Base-by-base conservation (phyloP, 1,140 invertebrate genomes). In the Dendrolimus punctatus region DNA sequence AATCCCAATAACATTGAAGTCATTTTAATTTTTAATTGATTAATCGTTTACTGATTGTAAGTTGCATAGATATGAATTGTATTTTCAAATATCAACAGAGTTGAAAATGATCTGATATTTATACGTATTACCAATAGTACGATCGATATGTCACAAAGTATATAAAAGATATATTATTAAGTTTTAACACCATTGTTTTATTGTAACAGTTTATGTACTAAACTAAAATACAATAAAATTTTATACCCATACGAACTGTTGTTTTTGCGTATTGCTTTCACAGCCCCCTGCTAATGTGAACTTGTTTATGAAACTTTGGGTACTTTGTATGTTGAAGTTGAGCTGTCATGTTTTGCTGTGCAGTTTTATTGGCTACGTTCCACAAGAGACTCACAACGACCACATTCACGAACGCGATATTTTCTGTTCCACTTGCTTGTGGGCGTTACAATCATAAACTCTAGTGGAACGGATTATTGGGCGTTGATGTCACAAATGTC, bases 151-250 rank as follows among this genome's bases (percentile, higher is more conserved):
- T 78, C 77, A 80, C 77, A 76, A 80, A 76, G 46, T 66, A 61
- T 55, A 59, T 44, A 46, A 60, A 56, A 62, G 62, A 58, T 72
- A 71, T 67, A 56, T 62, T 55, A 50, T 10, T 76, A 76, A 71
- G 63, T 58, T 62, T 70, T 81, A 80, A 83, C 80, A 76, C 60
- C 57, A 65, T 68, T 64, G 53, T 67, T 66, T 73, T 78, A 76
- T 80, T 80, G 70, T 81, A 78, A 64, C 65, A 71, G 71, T 80
- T 74, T 80, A 75, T 72, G 68, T 68, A 81, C 71, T 76, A 78
- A 82, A 80, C 60, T 55, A 69, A 68, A 51, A 74, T 72, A 73
- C 71, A 82, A 77, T 78, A 84, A 76, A 81, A 68, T 77, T 78
- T 44, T 45, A 39, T 48, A 51, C 45, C 42, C 41, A 51, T 36